A percentile compares a stretch with the other conserved stretches of the same genome.
phyloP scores from a whole-genome alignment of 2,797 vertebrate genomes.

The Lutjanus campechanus region DNA sequence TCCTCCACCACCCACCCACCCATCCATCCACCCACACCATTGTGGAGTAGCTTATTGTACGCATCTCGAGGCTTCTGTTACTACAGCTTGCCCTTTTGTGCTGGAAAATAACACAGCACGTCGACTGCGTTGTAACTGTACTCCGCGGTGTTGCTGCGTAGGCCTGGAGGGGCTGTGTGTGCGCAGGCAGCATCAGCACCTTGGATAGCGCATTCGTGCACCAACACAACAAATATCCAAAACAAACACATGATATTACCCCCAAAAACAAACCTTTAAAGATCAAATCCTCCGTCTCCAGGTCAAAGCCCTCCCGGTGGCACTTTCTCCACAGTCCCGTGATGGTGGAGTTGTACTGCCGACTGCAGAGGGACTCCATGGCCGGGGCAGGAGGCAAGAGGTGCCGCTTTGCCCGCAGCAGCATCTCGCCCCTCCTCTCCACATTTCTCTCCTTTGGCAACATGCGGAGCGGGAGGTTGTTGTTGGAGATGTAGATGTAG shows the following conservation, averaged over 20 bases:
- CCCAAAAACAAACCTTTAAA: constrained; percentile 86
- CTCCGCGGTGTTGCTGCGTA: constrained; percentile 64
- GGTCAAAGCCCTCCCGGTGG: constrained; percentile 90
- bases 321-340: constrained; percentile 93
- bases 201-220: constrained; percentile 79
- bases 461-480: constrained; percentile 91
- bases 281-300: constrained; percentile 92
- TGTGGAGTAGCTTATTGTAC: constrained; percentile 68
- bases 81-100: constrained; percentile 64
- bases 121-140: constrained; percentile 59
- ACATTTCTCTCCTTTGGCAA: constrained; percentile 80
- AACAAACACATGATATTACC: constrained; percentile 2
- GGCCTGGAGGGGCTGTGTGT: constrained; percentile 69
- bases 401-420: constrained; percentile 78
- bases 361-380: constrained; percentile 92
- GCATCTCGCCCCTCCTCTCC: constrained; percentile 54
- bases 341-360: constrained; percentile 93
- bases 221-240: constrained; percentile 18
- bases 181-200: constrained; percentile 81
- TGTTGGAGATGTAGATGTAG: constrained; percentile 92
- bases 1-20: constrained; percentile 35
- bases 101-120: constrained; percentile 48
- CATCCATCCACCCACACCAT: constrained; percentile 71
- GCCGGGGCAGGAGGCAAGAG: constrained; percentile 84
- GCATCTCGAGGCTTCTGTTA: constrained; percentile 65